phyloP scores from a whole-genome alignment of 2,113 vertebrate genomes.

The Baryphthengus martii region DNA sequence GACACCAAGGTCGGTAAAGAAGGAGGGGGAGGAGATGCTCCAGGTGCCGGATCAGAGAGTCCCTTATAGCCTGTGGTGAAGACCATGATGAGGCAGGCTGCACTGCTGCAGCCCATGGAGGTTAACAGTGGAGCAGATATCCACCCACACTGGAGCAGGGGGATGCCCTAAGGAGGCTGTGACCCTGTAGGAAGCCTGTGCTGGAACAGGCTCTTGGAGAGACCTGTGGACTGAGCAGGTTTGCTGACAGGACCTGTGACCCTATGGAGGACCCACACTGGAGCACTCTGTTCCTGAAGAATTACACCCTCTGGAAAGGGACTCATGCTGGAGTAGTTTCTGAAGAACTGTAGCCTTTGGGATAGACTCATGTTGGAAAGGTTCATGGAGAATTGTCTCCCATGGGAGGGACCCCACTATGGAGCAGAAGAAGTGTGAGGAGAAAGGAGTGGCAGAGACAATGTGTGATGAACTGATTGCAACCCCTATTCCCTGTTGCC shows the following conservation, averaged over 20 bases:
- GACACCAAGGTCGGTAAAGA: background rate
- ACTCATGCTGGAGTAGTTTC: rapidly evolving
- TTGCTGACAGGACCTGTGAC: background rate
- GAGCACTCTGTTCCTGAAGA: background rate
- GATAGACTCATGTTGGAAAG: background rate
- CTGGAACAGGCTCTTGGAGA: too few species aligned
- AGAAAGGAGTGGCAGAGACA: background rate
- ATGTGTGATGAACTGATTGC: background rate
- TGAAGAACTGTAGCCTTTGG: background rate
- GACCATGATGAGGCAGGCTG: background rate
- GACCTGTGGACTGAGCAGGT: too few species aligned
- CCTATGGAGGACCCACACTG: background rate
- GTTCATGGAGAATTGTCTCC: background rate
- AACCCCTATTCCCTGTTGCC: rapidly evolving
- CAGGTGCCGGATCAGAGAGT: background rate
- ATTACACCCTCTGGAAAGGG: background rate
- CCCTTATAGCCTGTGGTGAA: background rate
- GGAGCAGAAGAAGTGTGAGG: background rate
- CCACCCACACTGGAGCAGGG: background rate
- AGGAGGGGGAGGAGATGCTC: background rate
- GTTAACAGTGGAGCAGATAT: background rate
- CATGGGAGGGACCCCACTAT: rapidly evolving
- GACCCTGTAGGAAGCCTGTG: too few species aligned
- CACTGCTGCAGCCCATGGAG: background rate
- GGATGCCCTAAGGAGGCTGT: background rate